Evolutionary conservation across 2,797 vertebrate genomes (phyloP), one percentile per base, ranked within the genome.

Genomic region (Urosaurus nigricauda): DNA sequence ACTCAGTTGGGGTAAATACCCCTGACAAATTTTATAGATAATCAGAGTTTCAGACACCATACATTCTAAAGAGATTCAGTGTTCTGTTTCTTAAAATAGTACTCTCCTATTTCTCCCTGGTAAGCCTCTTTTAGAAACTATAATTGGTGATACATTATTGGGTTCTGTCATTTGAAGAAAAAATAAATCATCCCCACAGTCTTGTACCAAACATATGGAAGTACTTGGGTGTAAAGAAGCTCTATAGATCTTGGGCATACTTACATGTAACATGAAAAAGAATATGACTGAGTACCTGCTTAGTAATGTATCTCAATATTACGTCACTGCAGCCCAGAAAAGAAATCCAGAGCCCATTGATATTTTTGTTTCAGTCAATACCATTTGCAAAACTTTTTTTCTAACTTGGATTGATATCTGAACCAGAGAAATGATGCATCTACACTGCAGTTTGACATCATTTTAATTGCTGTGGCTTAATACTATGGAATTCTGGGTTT

Each of bases 231-330:
- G 6, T 16, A 70, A 70, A 70, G 11, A 8, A 13, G 32, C 17
- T 60, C 21, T 58, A 58, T 81, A 53, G n/a, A 37, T 60, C n/a
- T 17, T 37, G 53, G n/a, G 3, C n/a, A 81, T 60, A 37, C 35
- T 58, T 93, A 93, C 90, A 93, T 93, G 79, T 58, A 86, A 26
- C 29, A 13, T 47, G 21, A 93, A 90, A 90, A 53, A 88, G 87
- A 81, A 75, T 71, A 89, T 47, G 71, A 53, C 32, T 71, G 73
- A 0, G 2, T 40, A 78, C 47, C 79, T 85, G 2, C 29, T 91
- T 93, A 71, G 29, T 71, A 32, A 32, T 71, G n/a, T 12, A 16
- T 71, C 47, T 71, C 3, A 71, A n/a, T 16, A 32, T 71, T 13
- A 70, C 9, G 9, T n/a, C 32, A n/a, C 32, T n/a, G n/a, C 29